These are phyloP conservation scores for Schizopygopsis malacanthus DNA, from an alignment of 2,797 vertebrate genomes.

Conservation along the genomic window DNA sequence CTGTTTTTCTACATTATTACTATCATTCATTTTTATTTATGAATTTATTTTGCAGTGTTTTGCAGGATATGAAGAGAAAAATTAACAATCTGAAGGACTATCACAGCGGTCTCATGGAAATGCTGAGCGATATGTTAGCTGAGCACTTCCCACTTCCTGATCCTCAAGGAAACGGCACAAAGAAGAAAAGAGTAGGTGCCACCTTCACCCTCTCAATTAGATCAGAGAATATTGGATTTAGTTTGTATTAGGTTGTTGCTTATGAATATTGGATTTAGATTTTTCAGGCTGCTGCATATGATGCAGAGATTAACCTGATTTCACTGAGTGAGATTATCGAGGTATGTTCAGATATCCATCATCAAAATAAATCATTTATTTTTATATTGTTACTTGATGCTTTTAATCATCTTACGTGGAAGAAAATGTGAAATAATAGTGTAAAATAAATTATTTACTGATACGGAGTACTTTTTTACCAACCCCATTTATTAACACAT, in stretches of 20 bases:
- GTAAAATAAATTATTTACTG: neutral
- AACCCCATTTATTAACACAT: neutral
- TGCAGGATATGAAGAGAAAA: conserved; percentile 74
- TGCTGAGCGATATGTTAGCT: conserved; percentile 71
- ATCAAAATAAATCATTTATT: neutral
- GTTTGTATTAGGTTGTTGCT: neutral
- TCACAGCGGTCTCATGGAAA: conserved; percentile 74
- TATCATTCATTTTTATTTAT: neutral
- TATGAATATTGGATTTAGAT: conserved; percentile 8
- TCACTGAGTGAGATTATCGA: conserved; percentile 80
- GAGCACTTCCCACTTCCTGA: conserved; percentile 73
- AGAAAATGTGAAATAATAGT: too few species aligned
- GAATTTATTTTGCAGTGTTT: conserved; percentile 62
- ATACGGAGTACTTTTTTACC: neutral
- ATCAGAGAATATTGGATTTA: conserved; percentile 23
- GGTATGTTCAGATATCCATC: conserved; percentile 66
- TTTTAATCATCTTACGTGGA: neutral
- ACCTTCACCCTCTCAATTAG: neutral
- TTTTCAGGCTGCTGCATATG: conserved; percentile 65
- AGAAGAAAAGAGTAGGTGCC: conserved; percentile 73
- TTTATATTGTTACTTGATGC: conserved; percentile 1
- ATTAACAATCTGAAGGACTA: conserved; percentile 77
- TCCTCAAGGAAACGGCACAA: conserved; percentile 59
- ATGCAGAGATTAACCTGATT: conserved; percentile 66
- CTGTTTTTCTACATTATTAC: neutral